phyloP scores from a whole-genome alignment of 2,888 invertebrate species.

The Allophyes oxyacanthae region DNA sequence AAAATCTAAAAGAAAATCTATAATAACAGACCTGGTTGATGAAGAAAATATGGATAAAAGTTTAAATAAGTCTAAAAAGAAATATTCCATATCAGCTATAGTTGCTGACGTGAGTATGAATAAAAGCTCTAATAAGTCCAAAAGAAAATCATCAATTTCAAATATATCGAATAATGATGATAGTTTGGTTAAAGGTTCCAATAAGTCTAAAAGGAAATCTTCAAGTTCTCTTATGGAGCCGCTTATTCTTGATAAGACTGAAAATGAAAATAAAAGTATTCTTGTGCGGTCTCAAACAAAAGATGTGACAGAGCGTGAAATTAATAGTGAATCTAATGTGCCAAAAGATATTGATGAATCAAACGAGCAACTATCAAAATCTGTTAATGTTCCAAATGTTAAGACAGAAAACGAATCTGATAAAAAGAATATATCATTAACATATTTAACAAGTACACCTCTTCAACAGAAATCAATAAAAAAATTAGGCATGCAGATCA shows the following conservation, averaged over 20 bases:
- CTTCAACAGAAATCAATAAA: slow-evolving; percentile 73
- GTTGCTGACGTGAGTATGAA: background rate
- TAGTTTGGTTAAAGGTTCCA: slow-evolving; percentile 41
- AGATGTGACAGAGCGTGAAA: slow-evolving; percentile 68
- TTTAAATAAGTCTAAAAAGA: slow-evolving; percentile 26
- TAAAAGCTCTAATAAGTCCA: slow-evolving; percentile 4
- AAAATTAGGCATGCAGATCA: slow-evolving; percentile 70
- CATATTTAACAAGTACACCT: slow-evolving; percentile 80
- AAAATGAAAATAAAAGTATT: slow-evolving; percentile 64
- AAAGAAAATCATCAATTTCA: slow-evolving; percentile 6
- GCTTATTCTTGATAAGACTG: slow-evolving; percentile 36
- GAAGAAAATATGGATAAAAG: slow-evolving; percentile 21
- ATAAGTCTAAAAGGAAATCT: slow-evolving; percentile 63
- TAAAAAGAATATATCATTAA: slow-evolving; percentile 66
- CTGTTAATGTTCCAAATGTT: slow-evolving; percentile 58
- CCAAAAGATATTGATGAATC: slow-evolving; percentile 53
- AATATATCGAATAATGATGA: slow-evolving; percentile 17
- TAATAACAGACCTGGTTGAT: background rate
- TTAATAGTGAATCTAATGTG: slow-evolving; percentile 58
- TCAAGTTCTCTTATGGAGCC: slow-evolving; percentile 47
- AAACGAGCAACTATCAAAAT: slow-evolving; percentile 65
- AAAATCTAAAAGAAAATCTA: slow-evolving; percentile 18
- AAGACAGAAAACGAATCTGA: slow-evolving; percentile 60
- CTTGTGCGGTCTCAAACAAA: slow-evolving; percentile 77
- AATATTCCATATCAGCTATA: background rate